phyloP scores from a whole-genome alignment of 1,140 invertebrate species.

The Drosophila repleta region DNA sequence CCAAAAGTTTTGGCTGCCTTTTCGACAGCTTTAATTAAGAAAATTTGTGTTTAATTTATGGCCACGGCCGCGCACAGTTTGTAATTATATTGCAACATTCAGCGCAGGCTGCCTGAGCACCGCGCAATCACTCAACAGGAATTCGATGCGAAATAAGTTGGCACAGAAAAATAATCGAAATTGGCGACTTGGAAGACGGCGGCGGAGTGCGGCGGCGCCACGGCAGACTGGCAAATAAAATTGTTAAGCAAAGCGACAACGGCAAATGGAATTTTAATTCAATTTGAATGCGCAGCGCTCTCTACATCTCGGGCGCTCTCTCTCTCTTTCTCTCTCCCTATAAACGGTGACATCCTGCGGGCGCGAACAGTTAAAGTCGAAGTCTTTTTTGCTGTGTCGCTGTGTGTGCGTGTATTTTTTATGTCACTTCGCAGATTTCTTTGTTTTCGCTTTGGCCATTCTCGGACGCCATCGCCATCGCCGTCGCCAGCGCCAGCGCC shows the following conservation, averaged over 20 bases:
- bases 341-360: constrained; percentile 53
- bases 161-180: constrained; percentile 38
- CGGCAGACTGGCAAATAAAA: constrained; percentile 47
- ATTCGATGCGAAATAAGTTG: constrained; percentile 31
- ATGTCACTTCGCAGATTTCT: constrained; percentile 44
- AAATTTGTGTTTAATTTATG: constrained; percentile 34
- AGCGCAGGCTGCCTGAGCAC: not conserved
- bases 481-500: constrained; percentile 35
- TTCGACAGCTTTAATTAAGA: constrained; percentile 39
- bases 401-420: constrained; percentile 5
- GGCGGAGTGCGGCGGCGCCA: not conserved
- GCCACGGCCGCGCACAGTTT: constrained; percentile 13
- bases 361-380: constrained; percentile 18
- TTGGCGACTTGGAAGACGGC: not conserved
- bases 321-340: constrained; percentile 34
- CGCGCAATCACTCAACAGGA: constrained; percentile 29
- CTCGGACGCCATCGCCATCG: constrained; percentile 22
- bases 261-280: constrained; percentile 80
- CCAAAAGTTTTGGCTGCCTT: constrained; percentile 23
- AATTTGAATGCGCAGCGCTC: constrained; percentile 61
- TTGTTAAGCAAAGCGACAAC: constrained; percentile 70
- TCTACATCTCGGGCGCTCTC: not conserved
- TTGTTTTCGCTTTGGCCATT: constrained; percentile 28
- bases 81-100: constrained; percentile 45
- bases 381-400: constrained; percentile 1